These are phyloP conservation scores for Chloroclysta siterata DNA, from an alignment of 2,888 invertebrate genomes.

Conservation along the genomic window DNA sequence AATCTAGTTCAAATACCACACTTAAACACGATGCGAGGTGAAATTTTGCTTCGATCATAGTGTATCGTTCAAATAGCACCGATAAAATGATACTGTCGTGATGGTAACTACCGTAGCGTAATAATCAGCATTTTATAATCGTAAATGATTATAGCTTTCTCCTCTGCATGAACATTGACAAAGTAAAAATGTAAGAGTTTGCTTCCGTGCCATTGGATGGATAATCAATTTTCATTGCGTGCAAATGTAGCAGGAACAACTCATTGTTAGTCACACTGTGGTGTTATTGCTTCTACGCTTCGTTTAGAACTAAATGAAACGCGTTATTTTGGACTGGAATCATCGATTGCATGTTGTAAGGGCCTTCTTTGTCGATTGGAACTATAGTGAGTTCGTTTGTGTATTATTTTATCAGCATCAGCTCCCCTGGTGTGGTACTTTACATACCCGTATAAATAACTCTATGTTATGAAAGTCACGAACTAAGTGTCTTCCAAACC, in stretches of 20 bases:
- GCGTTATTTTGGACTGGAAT: background rate
- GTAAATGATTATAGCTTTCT: constrained; percentile 16
- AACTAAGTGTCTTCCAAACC: too few species aligned
- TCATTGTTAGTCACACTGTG: constrained; percentile 16
- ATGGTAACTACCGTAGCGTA: background rate
- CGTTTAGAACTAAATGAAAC: constrained; percentile 6
- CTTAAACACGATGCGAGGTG: too few species aligned
- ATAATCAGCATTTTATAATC: constrained; percentile 9
- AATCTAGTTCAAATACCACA: background rate
- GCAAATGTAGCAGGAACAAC: constrained; percentile 16
- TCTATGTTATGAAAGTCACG: too few species aligned
- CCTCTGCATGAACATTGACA: constrained; percentile 7
- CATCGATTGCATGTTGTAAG: background rate
- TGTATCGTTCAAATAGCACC: background rate
- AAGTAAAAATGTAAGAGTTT: constrained; percentile 19
- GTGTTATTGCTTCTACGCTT: constrained; percentile 7
- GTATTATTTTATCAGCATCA: too few species aligned
- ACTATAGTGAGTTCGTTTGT: background rate
- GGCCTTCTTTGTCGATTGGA: background rate
- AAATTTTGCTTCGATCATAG: background rate
- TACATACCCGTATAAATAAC: too few species aligned
- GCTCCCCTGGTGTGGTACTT: too few species aligned
- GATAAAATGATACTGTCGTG: background rate
- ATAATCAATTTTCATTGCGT: constrained; percentile 28
- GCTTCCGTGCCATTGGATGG: constrained; percentile 17